phyloP scores from a whole-genome alignment of 2,797 vertebrate species.

The Nannoperca australis region DNA sequence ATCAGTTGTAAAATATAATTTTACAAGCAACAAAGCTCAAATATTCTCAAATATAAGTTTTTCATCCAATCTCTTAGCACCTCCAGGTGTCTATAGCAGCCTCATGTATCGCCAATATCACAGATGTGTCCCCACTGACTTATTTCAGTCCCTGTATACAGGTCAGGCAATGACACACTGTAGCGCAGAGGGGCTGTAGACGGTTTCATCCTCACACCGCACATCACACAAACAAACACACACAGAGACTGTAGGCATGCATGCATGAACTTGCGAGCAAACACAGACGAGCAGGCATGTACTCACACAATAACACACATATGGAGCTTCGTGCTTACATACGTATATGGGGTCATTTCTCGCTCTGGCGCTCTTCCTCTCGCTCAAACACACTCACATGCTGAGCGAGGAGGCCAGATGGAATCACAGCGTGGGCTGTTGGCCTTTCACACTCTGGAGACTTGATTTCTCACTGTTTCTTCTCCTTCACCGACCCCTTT shows the following conservation, averaged over 20 bases:
- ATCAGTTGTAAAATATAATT: background rate
- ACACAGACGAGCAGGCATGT: conserved; percentile 17
- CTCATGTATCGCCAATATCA: conserved; percentile 18
- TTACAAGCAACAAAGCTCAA: conserved; percentile 9
- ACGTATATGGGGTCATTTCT: conserved; percentile 55
- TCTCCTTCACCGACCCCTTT: conserved; percentile 54
- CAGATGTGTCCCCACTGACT: conserved; percentile 59
- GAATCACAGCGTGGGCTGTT: conserved; percentile 80
- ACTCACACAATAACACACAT: conserved; percentile 49
- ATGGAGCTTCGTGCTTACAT: conserved; percentile 29
- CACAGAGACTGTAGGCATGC: conserved; percentile 5
- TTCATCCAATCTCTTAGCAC: conserved; percentile 8
- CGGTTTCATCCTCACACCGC: conserved; percentile 11
- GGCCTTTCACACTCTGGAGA: conserved; percentile 82
- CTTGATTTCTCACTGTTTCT: conserved; percentile 66
- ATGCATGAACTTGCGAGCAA: conserved; percentile 14
- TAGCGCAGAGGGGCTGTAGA: background rate
- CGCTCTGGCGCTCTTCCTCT: conserved; percentile 49
- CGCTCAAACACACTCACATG: conserved; percentile 41
- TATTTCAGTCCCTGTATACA: conserved; percentile 46
- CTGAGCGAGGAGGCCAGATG: conserved; percentile 80
- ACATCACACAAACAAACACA: conserved; percentile 9
- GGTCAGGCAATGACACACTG: conserved; percentile 55
- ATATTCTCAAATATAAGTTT: conserved; percentile 5
- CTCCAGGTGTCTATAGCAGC: conserved; percentile 29